These are phyloP conservation scores for Panonychus citri DNA, from an alignment of 1,140 invertebrate genomes.

Conservation along the genomic window DNA sequence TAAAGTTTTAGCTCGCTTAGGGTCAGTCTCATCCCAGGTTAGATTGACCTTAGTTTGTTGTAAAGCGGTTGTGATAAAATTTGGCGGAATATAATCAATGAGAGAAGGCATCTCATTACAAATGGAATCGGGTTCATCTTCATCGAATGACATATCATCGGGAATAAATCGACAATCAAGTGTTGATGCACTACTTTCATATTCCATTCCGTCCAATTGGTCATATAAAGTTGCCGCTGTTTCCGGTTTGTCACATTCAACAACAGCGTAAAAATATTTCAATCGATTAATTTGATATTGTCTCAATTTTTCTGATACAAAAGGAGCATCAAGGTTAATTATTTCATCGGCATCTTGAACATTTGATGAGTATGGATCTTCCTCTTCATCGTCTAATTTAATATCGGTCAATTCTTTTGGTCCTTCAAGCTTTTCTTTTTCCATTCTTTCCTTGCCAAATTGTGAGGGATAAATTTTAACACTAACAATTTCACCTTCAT, in stretches of 20 bases:
- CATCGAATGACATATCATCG: conserved; percentile 69
- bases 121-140: conserved; percentile 38
- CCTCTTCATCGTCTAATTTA: conserved; percentile 10
- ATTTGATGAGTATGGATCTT: conserved; percentile 9
- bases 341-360: conserved; percentile 20
- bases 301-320: conserved; percentile 60
- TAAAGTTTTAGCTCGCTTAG: conserved; percentile 39
- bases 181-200: conserved; percentile 66
- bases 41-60: conserved; percentile 74
- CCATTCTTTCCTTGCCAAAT: conserved; percentile 65
- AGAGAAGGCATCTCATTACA: conserved; percentile 49
- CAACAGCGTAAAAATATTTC: conserved; percentile 84
- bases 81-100: conserved; percentile 52
- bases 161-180: conserved; percentile 84
- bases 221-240: conserved; percentile 75
- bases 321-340: conserved; percentile 26
- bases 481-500: conserved; percentile 45
- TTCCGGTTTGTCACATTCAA: conserved; percentile 51
- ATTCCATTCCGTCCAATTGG: conserved; percentile 90
- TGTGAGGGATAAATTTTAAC: conserved; percentile 81
- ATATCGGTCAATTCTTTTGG: conserved; percentile 35
- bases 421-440: conserved; percentile 68
- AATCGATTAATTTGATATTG: conserved; percentile 81
- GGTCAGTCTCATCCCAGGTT: conserved; percentile 90
- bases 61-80: conserved; percentile 68